These are phyloP conservation scores for Sminthurinus aureus DNA, from an alignment of 2,888 invertebrate species.

Conservation along the genomic window DNA sequence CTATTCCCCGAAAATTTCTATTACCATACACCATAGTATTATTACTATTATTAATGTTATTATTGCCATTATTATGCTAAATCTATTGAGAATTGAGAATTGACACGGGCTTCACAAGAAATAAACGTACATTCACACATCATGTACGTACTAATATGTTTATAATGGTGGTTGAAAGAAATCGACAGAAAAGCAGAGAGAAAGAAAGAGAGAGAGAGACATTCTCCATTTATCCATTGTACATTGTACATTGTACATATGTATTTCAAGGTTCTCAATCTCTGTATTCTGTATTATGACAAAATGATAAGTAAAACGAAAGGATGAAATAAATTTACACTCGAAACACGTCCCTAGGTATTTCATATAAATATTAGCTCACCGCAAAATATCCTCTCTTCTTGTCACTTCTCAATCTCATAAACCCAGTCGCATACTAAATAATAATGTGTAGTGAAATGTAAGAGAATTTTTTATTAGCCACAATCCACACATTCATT, in stretches of 20 bases:
- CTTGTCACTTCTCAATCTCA: not conserved
- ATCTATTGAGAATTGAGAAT: not conserved
- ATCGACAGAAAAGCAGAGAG: no score
- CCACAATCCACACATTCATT: no score
- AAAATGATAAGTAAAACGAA: not conserved
- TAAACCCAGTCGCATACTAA: no score
- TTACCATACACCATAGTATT: no score
- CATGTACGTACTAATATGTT: no score
- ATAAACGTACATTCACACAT: no score
- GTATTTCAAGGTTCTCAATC: not conserved
- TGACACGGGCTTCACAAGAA: not conserved
- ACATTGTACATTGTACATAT: not conserved
- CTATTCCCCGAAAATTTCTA: not conserved
- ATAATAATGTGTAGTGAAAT: no score
- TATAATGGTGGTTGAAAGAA: no score
- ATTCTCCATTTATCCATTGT: no score
- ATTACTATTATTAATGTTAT: not conserved
- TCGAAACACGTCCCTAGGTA: not conserved
- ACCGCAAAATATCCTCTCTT: not conserved
- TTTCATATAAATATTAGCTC: constrained; percentile 5
- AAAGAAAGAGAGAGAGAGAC: no score
- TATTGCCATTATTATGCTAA: not conserved
- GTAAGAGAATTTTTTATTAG: no score
- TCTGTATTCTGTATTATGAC: not conserved
- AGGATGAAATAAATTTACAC: not conserved